Evolutionary conservation across 1,140 invertebrate species (phyloP), one percentile per base, ranked within the genome.

Genomic region (Saccostrea cuccullata): DNA sequence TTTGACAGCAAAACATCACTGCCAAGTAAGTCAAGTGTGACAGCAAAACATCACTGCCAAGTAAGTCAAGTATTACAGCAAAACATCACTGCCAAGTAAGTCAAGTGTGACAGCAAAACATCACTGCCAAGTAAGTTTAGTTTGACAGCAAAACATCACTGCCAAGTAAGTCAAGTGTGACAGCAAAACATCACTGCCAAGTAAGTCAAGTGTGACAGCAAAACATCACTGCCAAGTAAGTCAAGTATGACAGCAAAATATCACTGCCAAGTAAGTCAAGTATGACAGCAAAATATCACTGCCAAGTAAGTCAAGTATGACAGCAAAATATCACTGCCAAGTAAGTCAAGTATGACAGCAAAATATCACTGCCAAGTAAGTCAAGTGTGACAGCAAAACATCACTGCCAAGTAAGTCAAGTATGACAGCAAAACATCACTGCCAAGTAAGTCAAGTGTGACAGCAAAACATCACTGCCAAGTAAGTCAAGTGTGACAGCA

Each of bases 51-150:
- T n/a, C n/a, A n/a, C n/a, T n/a, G n/a, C n/a, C n/a, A n/a, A n/a
- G n/a, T n/a, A n/a, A n/a, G n/a, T n/a, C n/a, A n/a, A n/a, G n/a
- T n/a, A n/a, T n/a, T n/a, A n/a, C n/a, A n/a, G n/a, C n/a, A n/a
- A n/a, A n/a, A n/a, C n/a, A n/a, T n/a, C 89, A 93, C 90, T 47
- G 93, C 94, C 13, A 94, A 93, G 94, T 94, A 92, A 91, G 94
- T 93, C 58, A 60, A 13, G 20, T 60, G 58, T 60, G 20, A 93
- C 73, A 94, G 93, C 88, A 94, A 94, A 84, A 83, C 86, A 36
- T 94, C 89, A 93, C 91, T 40, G 93, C 93, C 20, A 93, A 93
- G 94, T 94, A 92, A 91, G 94, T 93, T 23, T 5, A 36, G 30
- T 36, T 91, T 86, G 88, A 93, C 73, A 94, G 92, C 88, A 94